Evolutionary conservation across 2,888 invertebrate species (phyloP).

Genomic region (Terebella lapidaria): DNA sequence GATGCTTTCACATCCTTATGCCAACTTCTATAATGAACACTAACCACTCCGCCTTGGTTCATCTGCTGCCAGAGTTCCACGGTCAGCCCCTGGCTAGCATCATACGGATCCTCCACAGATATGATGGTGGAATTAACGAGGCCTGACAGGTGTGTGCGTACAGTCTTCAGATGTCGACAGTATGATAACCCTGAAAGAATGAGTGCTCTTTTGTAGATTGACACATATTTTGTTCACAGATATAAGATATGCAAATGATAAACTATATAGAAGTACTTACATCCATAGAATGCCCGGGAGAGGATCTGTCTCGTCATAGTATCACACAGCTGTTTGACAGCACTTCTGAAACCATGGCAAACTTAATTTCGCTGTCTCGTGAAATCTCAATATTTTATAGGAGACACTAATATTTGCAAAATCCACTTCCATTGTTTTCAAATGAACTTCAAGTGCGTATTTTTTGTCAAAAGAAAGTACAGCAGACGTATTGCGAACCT

Average conservation of each 20-base stretch:
- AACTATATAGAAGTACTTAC: slow-evolving; percentile 56
- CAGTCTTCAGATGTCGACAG: slow-evolving; percentile 85
- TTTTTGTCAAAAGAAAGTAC: too few species aligned
- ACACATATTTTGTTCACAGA: too few species aligned
- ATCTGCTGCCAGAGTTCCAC: slow-evolving; percentile 70
- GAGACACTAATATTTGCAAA: not conserved
- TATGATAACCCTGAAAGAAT: slow-evolving; percentile 69
- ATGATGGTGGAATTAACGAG: slow-evolving; percentile 63
- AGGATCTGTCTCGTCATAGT: slow-evolving; percentile 93
- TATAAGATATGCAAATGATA: too few species aligned
- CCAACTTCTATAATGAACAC: too few species aligned
- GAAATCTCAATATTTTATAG: not conserved
- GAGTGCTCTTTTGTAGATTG: too few species aligned
- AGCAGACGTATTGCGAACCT: too few species aligned
- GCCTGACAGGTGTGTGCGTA: slow-evolving; percentile 85
- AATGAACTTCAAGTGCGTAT: too few species aligned
- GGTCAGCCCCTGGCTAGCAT: slow-evolving; percentile 59
- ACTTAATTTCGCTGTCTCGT: too few species aligned
- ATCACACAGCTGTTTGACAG: slow-evolving; percentile 76
- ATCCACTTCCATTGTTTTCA: too few species aligned
- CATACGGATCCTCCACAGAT: slow-evolving; percentile 35
- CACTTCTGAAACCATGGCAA: slow-evolving; percentile 36
- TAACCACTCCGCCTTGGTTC: slow-evolving; percentile 51
- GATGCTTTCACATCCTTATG: too few species aligned
- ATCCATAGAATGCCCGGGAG: slow-evolving; percentile 91